Base-by-base conservation (phyloP, 2,888 invertebrate species). In the Zaprionus lineosus region DNA sequence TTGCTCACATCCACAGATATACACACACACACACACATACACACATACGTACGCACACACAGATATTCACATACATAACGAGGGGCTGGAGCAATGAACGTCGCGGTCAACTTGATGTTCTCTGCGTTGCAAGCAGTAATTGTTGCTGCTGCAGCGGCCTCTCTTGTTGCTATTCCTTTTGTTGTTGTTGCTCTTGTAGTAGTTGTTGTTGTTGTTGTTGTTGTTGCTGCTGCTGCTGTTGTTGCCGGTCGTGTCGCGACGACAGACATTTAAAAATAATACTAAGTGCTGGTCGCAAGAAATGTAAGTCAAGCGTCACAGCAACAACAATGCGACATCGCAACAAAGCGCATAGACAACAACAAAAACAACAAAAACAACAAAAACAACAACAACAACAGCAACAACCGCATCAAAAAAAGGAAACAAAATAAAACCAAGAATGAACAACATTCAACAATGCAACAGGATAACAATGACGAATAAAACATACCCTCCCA, bases 271-370 rank as follows among this genome's bases (percentile, higher is more conserved):
- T 84, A 81, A 85, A 81, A 85, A 76, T 78, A 83, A 65, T 65
- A 65, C 60, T 18, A 44, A 51, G 50, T 56, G 55, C 57, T 11
- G 64, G 46, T 58, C 56, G 50, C 56, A 55, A 69, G 83, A 79
- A 81, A 84, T 84, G 79, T 75, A 85, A 82, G 79, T 85, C 84
- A 82, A 85, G 76, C 81, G 68, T 61, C 41, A 60, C 62, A 56
- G 47, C 56, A 50, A 53, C 66, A 73, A 56, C 40, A 26, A 26
- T 16, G 6, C 19, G 18, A 48, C 9, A 28, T n/a, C 2, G 6
- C 19, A 50, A 21, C 28, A 19, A 5, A 43, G 28, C 40, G 21
- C 18, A 48, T 36, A 28, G 6, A 24, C 21, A 41, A 28, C 15
- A 40, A 14, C 6, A 14, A 11, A 36, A n/a, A 15, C 14, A 2